Evolutionary conservation across 2,113 vertebrate species (phyloP).

Genomic region (Panthera tigris): DNA sequence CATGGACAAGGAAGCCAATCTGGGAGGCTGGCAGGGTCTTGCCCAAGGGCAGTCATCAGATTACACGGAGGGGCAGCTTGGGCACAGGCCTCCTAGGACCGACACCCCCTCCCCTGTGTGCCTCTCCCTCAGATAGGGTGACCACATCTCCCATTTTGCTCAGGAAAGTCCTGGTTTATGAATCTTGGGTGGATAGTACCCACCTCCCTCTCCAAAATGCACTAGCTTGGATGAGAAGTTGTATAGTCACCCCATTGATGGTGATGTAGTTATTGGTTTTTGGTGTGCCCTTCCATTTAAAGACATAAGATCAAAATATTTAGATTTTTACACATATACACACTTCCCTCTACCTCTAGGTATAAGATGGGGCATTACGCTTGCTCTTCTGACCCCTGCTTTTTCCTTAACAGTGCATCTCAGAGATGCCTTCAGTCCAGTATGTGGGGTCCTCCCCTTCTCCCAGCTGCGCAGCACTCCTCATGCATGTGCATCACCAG

Average conservation of each 20-base stretch:
- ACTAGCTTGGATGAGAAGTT: background rate
- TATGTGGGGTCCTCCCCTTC: background rate
- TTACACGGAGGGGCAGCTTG: background rate
- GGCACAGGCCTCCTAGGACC: too few relatives aligned
- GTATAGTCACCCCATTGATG: background rate
- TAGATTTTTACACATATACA: background rate
- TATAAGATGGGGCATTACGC: background rate
- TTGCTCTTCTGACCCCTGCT: background rate
- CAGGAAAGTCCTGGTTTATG: background rate
- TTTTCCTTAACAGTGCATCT: background rate
- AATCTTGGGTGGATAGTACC: background rate
- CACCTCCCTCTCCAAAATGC: background rate
- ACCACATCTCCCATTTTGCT: background rate
- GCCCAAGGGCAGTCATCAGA: background rate
- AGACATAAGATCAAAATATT: background rate
- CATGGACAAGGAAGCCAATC: background rate
- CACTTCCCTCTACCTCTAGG: background rate
- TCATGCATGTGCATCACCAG: too few relatives aligned
- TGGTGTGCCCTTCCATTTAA: background rate
- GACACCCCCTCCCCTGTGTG: background rate
- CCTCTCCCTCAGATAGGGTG: too few relatives aligned
- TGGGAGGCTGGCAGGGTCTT: background rate
- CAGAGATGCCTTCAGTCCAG: background rate
- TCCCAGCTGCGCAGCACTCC: background rate
- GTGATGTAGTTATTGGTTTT: background rate